These are phyloP conservation scores for Phataginus tetradactyla DNA, from an alignment of 2,797 vertebrate species.

Conservation along the genomic window DNA sequence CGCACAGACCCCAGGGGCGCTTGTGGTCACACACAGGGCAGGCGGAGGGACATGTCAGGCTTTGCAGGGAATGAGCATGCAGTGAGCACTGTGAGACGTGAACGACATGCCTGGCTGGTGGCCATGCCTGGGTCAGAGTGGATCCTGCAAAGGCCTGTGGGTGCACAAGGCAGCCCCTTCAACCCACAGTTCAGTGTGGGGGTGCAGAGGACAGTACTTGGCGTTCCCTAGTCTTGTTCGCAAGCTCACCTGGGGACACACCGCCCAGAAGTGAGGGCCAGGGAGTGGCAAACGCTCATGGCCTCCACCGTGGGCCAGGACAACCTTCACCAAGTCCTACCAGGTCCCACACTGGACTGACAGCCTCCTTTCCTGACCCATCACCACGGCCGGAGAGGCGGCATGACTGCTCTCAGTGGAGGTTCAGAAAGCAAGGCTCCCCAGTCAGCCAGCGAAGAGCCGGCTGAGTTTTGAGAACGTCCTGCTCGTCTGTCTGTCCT, in stretches of 20 bases:
- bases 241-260: neutral
- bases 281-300: accelerated
- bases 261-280: neutral
- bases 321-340: neutral
- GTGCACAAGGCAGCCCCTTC: accelerated
- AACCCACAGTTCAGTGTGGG: accelerated
- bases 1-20: accelerated
- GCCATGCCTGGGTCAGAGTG: accelerated
- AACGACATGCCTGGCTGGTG: neutral
- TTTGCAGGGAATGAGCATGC: accelerated
- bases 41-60: accelerated
- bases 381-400: accelerated
- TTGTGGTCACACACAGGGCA: neutral
- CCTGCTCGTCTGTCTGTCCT: accelerated
- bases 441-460: neutral
- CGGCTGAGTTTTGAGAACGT: accelerated
- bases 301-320: accelerated
- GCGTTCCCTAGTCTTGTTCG: accelerated
- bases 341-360: accelerated
- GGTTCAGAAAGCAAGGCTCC: no score
- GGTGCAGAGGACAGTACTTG: accelerated
- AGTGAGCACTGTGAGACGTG: neutral
- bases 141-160: neutral
- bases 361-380: neutral
- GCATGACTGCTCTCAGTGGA: neutral